Evolutionary conservation across 2,797 vertebrate genomes (phyloP).

Genomic region (Squalus acanthias): DNA sequence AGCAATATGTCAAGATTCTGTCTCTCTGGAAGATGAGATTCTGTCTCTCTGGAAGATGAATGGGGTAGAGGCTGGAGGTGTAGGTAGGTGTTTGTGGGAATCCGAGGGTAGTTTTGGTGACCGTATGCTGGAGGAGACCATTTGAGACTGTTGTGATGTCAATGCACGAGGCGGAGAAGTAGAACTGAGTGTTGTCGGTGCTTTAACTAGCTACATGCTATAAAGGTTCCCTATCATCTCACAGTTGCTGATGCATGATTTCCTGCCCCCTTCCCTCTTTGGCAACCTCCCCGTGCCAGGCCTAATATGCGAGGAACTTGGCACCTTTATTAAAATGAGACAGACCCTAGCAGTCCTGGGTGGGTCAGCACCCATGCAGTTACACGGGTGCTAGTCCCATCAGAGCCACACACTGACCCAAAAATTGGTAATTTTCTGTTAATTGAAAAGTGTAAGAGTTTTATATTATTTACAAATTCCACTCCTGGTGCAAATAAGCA

Average conservation of each 20-base stretch:
- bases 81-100: neutral
- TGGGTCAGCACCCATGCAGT: neutral
- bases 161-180: neutral
- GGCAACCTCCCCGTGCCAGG: neutral
- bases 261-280: neutral
- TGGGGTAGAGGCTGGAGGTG: neutral
- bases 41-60: neutral
- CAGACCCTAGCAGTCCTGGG: neutral
- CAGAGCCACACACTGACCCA: neutral
- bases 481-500: neutral
- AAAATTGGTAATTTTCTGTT: neutral
- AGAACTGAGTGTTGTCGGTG: neutral
- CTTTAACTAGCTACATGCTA: neutral
- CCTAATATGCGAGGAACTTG: neutral
- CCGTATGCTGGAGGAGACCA: neutral
- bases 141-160: neutral
- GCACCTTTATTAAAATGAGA: neutral
- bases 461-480: neutral
- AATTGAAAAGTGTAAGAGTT: neutral
- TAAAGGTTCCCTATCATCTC: neutral
- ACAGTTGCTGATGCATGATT: neutral
- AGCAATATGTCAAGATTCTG: neutral
- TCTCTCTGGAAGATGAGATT: neutral
- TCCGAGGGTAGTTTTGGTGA: neutral
- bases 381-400: neutral